phyloP scores from a whole-genome alignment of 2,797 vertebrate genomes.

The Lophius americanus region DNA sequence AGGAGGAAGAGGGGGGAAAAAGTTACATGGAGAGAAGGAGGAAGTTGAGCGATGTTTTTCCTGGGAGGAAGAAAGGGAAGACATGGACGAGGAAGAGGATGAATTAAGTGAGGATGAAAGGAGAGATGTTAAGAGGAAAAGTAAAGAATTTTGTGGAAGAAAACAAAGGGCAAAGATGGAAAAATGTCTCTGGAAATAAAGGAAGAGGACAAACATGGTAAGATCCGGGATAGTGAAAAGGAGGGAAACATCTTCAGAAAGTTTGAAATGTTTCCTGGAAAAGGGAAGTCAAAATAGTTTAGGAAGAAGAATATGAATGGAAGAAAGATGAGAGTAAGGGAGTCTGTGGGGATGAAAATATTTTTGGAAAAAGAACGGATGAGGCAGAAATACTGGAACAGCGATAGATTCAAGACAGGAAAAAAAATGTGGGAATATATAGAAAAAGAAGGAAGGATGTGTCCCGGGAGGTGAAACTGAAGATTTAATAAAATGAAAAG shows the following conservation, averaged over 20 bases:
- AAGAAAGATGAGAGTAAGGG: neutral
- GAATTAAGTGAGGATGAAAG: neutral
- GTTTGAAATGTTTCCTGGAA: neutral
- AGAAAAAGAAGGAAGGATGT: too few relatives aligned
- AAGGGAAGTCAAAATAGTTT: neutral
- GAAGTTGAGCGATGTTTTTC: neutral
- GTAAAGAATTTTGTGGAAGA: too few relatives aligned
- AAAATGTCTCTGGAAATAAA: too few relatives aligned
- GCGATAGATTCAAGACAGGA: too few relatives aligned
- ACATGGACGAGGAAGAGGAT: neutral
- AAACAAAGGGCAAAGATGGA: too few relatives aligned
- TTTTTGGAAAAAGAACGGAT: neutral
- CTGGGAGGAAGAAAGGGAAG: neutral
- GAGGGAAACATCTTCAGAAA: neutral
- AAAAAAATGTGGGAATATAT: too few relatives aligned
- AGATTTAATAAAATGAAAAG: too few relatives aligned
- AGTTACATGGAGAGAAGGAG: neutral
- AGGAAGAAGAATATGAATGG: neutral
- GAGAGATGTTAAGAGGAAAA: neutral
- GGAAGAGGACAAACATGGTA: too few relatives aligned
- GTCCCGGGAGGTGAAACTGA: too few relatives aligned
- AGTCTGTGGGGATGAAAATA: neutral
- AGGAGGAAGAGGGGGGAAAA: neutral
- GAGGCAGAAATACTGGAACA: too few relatives aligned
- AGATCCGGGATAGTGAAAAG: too few relatives aligned